phyloP scores from a whole-genome alignment of 2,888 invertebrate species.

The Drosophila nr. perissopoda region DNA sequence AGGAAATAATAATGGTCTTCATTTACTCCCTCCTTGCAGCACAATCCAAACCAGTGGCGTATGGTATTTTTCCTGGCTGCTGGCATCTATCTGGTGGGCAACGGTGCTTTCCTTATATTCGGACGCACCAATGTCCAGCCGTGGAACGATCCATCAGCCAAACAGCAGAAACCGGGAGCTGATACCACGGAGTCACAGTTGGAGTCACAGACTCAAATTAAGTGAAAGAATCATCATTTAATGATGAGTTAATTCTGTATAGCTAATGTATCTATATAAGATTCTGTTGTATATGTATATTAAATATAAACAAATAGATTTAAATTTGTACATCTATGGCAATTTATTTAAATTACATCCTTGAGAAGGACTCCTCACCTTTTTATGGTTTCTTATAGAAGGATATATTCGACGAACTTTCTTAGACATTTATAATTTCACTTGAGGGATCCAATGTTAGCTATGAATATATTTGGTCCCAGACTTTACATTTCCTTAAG shows the following conservation, averaged over 20 bases:
- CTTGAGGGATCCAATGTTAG: background rate
- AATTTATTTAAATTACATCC: background rate
- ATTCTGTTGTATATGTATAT: background rate
- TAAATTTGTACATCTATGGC: background rate
- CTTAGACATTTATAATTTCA: background rate
- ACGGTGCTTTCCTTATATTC: constrained; percentile 89
- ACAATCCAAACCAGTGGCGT: constrained; percentile 89
- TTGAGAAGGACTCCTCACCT: background rate
- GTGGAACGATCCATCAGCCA: constrained; percentile 88
- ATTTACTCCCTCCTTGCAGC: constrained; percentile 84
- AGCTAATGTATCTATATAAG: background rate
- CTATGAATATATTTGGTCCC: background rate
- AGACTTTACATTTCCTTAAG: background rate
- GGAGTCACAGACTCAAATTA: constrained; percentile 71
- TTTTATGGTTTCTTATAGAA: background rate
- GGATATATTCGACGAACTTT: background rate
- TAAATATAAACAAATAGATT: background rate
- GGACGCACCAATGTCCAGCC: constrained; percentile 88
- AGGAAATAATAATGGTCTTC: background rate
- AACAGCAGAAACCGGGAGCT: constrained; percentile 41
- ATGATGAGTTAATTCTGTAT: background rate
- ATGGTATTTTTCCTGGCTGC: constrained; percentile 90
- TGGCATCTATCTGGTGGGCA: constrained; percentile 89
- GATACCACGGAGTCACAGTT: constrained; percentile 55
- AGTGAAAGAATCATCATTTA: background rate